Percentiles rank a stretch among this genome's conserved stretches.
phyloP scores from a whole-genome alignment of 2,113 vertebrate species.

The Hippocampus guttulatus region DNA sequence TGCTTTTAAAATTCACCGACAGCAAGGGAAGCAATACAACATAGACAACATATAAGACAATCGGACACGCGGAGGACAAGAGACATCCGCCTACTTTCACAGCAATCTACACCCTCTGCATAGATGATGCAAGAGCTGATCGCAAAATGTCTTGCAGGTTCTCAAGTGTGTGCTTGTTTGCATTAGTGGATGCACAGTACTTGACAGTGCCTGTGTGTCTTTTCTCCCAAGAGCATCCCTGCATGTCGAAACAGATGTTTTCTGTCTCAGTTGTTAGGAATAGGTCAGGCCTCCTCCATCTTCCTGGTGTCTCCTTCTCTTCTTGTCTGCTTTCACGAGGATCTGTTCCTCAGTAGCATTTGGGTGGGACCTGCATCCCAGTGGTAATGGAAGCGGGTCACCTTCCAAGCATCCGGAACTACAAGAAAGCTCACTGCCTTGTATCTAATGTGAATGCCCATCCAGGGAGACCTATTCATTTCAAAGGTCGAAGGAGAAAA shows the following conservation, averaged over 20 bases:
- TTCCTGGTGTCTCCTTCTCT: slow-evolving; percentile 23
- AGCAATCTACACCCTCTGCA: slow-evolving; percentile 25
- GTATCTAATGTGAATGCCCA: slow-evolving; percentile 15
- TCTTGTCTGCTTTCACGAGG: slow-evolving; percentile 47
- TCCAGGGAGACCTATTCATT: neutral
- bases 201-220: slow-evolving; percentile 9
- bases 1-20: slow-evolving; percentile 39
- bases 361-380: slow-evolving; percentile 59
- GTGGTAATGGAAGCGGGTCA: slow-evolving; percentile 50
- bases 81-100: slow-evolving; percentile 19
- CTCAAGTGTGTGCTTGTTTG: slow-evolving; percentile 23
- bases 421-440: slow-evolving; percentile 13
- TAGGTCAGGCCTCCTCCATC: slow-evolving; percentile 41
- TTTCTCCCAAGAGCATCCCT: slow-evolving; percentile 49
- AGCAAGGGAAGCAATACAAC: slow-evolving; percentile 32
- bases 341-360: slow-evolving; percentile 53
- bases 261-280: slow-evolving; percentile 27
- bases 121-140: slow-evolving; percentile 26
- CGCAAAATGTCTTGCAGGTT: slow-evolving; percentile 19
- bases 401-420: slow-evolving; percentile 44
- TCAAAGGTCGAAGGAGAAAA: slow-evolving; percentile 37
- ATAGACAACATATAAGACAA: slow-evolving; percentile 1
- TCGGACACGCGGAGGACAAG: slow-evolving; percentile 1
- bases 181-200: slow-evolving; percentile 1
- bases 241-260: slow-evolving; percentile 63